Percentiles rank a stretch among this genome's conserved stretches.
These are phyloP conservation scores for Callaeas wilsoni DNA, from an alignment of 2,113 vertebrate species.

Conservation along the genomic window DNA sequence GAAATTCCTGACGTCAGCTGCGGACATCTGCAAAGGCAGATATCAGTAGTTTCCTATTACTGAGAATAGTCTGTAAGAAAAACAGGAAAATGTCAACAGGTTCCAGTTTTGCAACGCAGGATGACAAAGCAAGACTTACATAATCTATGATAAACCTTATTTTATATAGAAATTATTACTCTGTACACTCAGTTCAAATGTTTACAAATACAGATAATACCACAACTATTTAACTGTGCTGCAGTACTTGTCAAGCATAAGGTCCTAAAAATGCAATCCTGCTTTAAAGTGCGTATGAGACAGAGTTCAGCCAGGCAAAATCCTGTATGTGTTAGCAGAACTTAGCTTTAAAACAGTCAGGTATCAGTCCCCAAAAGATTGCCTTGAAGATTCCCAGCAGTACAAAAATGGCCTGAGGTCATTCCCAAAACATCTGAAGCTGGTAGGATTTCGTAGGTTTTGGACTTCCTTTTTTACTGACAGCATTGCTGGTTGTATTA, in stretches of 20 bases:
- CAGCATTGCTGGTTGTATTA: neutral
- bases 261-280: neutral
- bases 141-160: neutral
- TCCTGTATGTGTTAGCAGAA: neutral
- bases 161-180: neutral
- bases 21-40: constrained; percentile 46
- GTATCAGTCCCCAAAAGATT: neutral
- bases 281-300: neutral
- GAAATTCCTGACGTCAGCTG: constrained; percentile 23
- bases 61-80: constrained; percentile 13
- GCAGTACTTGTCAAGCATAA: neutral
- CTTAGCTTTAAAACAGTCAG: neutral
- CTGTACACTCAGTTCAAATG: neutral
- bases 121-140: constrained; percentile 36
- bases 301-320: neutral
- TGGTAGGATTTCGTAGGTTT: neutral
- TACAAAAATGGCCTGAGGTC: neutral
- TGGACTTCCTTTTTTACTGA: neutral
- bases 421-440: neutral
- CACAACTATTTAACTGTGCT: neutral
- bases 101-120: constrained; percentile 34
- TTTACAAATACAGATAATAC: neutral
- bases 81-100: constrained; percentile 36
- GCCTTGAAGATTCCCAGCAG: neutral
- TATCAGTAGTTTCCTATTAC: constrained; percentile 33